Evolutionary conservation across 2,888 invertebrate genomes (phyloP).

Genomic region (Drosophila nr. perissopoda): DNA sequence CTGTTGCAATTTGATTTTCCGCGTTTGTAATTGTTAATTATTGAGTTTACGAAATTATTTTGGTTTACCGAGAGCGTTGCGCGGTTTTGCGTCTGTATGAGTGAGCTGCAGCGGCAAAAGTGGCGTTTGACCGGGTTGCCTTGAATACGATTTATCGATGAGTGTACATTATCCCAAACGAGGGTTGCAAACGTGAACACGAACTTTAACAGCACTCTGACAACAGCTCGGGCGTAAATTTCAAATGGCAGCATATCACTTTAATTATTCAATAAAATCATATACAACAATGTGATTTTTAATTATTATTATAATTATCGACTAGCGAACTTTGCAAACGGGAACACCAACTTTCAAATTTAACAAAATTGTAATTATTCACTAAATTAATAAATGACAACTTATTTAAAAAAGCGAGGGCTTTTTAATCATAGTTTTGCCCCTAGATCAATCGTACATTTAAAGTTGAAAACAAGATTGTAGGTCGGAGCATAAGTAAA

Average conservation of each 20-base stretch:
- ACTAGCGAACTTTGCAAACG: too few relatives aligned
- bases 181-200: background rate
- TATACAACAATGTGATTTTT: background rate
- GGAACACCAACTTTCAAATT: too few relatives aligned
- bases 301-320: too few relatives aligned
- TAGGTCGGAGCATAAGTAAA: too few relatives aligned
- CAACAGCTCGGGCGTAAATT: background rate
- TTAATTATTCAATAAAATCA: background rate
- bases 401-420: too few relatives aligned
- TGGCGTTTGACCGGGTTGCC: constrained; percentile 51
- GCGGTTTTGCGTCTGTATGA: constrained; percentile 37
- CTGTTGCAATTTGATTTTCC: constrained; percentile 31
- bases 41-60: constrained; percentile 53
- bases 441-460: too few relatives aligned
- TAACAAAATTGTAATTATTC: too few relatives aligned
- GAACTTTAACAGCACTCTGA: background rate
- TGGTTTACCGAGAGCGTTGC: constrained; percentile 39
- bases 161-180: background rate
- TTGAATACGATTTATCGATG: constrained; percentile 46
- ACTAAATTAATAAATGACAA: too few relatives aligned
- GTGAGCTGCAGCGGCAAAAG: constrained; percentile 56
- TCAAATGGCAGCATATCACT: background rate
- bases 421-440: too few relatives aligned
- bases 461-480: too few relatives aligned
- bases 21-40: constrained; percentile 28